Base-by-base conservation (phyloP, 2,888 invertebrate genomes). In the Tenthredo distinguenda region DNA sequence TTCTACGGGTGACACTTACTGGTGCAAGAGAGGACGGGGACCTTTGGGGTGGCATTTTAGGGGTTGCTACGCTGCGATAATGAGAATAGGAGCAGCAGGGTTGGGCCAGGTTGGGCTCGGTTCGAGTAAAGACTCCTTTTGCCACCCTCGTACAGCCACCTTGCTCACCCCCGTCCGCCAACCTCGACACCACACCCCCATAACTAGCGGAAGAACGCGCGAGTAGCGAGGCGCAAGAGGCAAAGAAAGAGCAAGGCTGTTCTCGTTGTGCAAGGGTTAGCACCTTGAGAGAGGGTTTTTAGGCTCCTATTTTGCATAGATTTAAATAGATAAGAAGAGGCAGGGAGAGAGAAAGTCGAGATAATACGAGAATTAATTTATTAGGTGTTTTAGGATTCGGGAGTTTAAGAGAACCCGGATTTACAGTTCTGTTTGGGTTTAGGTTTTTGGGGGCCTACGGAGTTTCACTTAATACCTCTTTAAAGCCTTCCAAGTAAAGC, bases 221-320 rank as follows among this genome's bases (percentile, higher is more conserved):
- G 82, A 83, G 62, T 77, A 77, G 47, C 55, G 77, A 55, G 77
- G 40, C 37, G 55, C 31, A n/a, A 34, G 47, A 47, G 12, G 76
- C 55, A 37, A 79, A 40, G 81, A 81, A 81, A 81, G 81, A 81
- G 81, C 58, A 43, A 58, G 40, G 62, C 50, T 55, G 50, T 50
- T 58, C 62, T 81, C 81, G 40, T 81, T 62, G 81, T 62, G 81
- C 81, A 81, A 91, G 92, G 91, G 91, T 91, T 92, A 91, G 90
- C 90, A 90, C 90, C 90, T 90, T 89, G 87, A 71, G 88, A 87
- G 89, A 90, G 91, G 91, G 91, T 90, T 93, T 93, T 92, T 92
- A 93, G 92, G 40, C 92, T 91, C 91, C 91, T 92, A 91, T 92
- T 93, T 93, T 93, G 93, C 93, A 93, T 93, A 93, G 93, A 93